Evolutionary conservation across 2,113 vertebrate species (phyloP).

Genomic region (Pygathrix nemaeus): DNA sequence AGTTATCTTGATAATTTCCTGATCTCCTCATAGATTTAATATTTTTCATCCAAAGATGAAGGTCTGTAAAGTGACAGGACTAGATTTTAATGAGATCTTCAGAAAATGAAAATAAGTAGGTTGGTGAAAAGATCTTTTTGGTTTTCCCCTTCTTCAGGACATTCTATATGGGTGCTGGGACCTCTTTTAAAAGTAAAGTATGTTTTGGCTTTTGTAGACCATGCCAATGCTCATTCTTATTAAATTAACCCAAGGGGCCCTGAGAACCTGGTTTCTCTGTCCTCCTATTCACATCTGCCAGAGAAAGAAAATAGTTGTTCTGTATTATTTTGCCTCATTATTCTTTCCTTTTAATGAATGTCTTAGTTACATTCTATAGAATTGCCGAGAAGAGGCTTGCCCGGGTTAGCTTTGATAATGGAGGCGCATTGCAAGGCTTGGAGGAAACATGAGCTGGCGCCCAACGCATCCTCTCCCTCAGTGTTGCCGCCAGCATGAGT

Average conservation of each 20-base stretch:
- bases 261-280: neutral
- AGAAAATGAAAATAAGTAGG: neutral
- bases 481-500: neutral
- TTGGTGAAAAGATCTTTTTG: neutral
- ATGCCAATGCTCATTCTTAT: neutral
- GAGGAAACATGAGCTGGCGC: neutral
- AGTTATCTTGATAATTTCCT: neutral
- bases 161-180: neutral
- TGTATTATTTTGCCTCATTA: neutral
- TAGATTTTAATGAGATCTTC: neutral
- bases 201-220: neutral
- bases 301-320: neutral
- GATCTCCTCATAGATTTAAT: neutral
- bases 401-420: neutral
- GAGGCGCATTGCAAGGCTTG: neutral
- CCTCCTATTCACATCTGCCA: neutral
- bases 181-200: neutral
- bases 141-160: neutral
- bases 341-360: neutral
- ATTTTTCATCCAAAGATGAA: neutral
- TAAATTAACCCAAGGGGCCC: neutral
- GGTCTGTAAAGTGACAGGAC: neutral
- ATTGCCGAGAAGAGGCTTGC: neutral
- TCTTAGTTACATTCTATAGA: neutral
- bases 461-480: neutral